These are phyloP conservation scores for Petaurus breviceps DNA, from an alignment of 2,113 vertebrate species.

Conservation along the genomic window DNA sequence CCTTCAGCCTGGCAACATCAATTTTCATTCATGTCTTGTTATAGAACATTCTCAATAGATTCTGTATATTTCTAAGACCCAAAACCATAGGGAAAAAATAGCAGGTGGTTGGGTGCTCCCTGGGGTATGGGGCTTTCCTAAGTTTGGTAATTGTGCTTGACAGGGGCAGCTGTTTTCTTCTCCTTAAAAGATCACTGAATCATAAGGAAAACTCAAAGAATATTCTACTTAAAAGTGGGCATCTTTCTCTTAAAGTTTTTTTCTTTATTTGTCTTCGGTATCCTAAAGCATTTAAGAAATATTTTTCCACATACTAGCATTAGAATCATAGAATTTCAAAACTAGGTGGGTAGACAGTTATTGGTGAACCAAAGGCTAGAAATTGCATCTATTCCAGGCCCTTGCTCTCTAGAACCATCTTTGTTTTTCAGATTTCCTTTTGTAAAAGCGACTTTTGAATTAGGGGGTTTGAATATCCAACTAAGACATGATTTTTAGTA, in stretches of 20 bases:
- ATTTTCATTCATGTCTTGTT: neutral
- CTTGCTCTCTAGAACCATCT: neutral
- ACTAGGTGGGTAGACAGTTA: neutral
- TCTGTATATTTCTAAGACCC: neutral
- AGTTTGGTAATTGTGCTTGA: constrained; percentile 12
- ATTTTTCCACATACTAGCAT: neutral
- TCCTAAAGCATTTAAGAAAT: neutral
- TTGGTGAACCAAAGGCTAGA: neutral
- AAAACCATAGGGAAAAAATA: neutral
- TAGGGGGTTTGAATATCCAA: neutral
- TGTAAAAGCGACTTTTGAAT: neutral
- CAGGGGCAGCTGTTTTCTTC: constrained; percentile 23
- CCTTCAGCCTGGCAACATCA: neutral
- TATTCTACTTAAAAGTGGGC: neutral
- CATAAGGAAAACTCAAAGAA: neutral
- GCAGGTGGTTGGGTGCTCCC: neutral
- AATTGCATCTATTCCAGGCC: neutral
- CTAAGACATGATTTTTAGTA: neutral
- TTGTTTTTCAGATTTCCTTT: constrained; percentile 3
- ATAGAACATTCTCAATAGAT: accelerated
- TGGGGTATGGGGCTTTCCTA: neutral
- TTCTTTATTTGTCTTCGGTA: neutral
- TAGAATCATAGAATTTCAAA: neutral
- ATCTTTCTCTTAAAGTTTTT: neutral
- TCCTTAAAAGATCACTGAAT: neutral